These are phyloP conservation scores for Streptopelia turtur DNA, from an alignment of 2,797 vertebrate genomes.

Conservation along the genomic window DNA sequence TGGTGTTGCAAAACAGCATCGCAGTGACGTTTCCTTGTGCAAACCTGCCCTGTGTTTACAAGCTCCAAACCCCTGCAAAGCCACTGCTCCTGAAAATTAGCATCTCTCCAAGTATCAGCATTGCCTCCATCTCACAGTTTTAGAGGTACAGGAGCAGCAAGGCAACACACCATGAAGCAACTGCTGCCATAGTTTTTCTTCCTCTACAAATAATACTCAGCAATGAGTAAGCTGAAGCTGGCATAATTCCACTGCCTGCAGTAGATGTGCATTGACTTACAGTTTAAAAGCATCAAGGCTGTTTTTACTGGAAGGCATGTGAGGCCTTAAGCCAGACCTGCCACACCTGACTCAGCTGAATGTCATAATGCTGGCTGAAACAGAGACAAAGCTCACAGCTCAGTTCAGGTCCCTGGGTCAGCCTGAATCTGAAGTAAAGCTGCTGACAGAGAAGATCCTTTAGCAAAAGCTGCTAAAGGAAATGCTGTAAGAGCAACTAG, in stretches of 20 bases:
- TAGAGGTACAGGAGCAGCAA: background rate
- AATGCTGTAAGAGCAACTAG: background rate
- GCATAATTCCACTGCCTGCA: background rate
- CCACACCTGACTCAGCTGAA: background rate
- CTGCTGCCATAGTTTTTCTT: background rate
- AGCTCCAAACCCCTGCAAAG: background rate
- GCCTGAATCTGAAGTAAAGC: background rate
- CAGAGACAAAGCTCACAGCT: background rate
- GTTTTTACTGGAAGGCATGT: background rate
- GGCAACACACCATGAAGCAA: background rate
- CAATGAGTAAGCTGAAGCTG: background rate
- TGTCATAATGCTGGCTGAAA: too few relatives aligned
- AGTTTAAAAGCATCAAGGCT: background rate
- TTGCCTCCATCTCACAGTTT: background rate
- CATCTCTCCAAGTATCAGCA: background rate
- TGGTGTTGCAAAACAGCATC: background rate
- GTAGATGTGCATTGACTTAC: background rate
- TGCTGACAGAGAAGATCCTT: background rate
- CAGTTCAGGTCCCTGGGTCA: background rate
- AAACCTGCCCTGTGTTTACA: accelerated
- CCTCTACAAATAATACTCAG: background rate
- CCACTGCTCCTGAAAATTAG: accelerated
- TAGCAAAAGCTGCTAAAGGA: background rate
- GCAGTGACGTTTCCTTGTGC: background rate
- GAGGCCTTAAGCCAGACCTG: background rate